Base-by-base conservation (phyloP, 2,888 invertebrate genomes). In the Acleris cristana region DNA sequence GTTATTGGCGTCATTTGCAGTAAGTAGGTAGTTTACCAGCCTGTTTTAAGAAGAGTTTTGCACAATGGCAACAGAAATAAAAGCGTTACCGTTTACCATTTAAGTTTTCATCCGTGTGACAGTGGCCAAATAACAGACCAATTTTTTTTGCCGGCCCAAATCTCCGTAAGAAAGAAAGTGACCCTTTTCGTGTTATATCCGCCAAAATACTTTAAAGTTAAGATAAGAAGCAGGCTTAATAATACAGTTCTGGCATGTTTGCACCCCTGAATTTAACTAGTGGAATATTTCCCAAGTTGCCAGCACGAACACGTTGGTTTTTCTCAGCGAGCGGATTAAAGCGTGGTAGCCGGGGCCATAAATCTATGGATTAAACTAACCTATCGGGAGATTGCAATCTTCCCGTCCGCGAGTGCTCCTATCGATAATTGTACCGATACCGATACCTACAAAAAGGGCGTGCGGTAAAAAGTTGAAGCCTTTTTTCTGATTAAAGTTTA, bases 281-380 rank as follows among this genome's bases (percentile, higher is more conserved):
- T 49, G 45, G 54, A 68, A 68, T 64, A 55, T 59, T 58, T 65
- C 59, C 67, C 57, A 64, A 70, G 64, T 64, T 66, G 69, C 65
- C 70, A 69, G 44, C 59, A 63, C 67, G 45, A 69, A 63, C 69
- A 57, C 69, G 72, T 79, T 77, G 73, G 78, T 84, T 88, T 89
- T 88, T 86, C 84, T 79, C 78, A 77, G 73, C 69, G 78, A 82
- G 81, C 77, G 82, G 84, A 88, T 86, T 89, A 87, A 89, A 88
- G 82, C 80, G 80, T 82, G 81, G 86, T 82, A 84, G 87, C 84
- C 72, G 72, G 75, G 76, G 79, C 88, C 81, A 89, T 91, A 90
- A 90, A 90, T 90, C 88, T 85, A 78, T 81, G 85, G 89, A 88
- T 89, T 88, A 85, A 89, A 86, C 88, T 82, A 85, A 88, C 89